phyloP scores from a whole-genome alignment of 2,113 vertebrate genomes.

The Butorides virescens region DNA sequence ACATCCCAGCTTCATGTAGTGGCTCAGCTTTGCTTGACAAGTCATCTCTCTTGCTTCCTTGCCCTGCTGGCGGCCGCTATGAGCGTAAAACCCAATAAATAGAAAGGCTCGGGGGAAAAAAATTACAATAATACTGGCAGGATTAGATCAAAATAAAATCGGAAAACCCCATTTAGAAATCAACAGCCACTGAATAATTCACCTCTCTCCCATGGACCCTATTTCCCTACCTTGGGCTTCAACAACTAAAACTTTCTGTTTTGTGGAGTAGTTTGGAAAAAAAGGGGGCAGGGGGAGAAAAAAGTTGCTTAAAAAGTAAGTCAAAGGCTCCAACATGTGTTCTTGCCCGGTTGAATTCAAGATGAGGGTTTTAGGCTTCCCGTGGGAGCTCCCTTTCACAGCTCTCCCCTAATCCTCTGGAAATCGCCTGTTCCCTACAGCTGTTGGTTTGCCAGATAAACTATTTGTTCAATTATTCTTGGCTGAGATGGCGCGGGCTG shows the following conservation, averaged over 20 bases:
- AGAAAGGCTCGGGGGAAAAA: neutral
- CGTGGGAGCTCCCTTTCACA: conserved; percentile 76
- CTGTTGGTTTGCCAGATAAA: conserved; percentile 78
- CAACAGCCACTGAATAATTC: neutral
- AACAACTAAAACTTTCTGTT: neutral
- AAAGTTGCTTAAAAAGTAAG: conserved; percentile 35
- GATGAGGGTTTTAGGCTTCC: conserved; percentile 68
- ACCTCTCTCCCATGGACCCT: neutral
- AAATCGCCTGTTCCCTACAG: conserved; percentile 80
- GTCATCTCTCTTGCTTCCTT: neutral
- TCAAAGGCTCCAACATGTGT: conserved; percentile 64
- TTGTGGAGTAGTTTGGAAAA: neutral
- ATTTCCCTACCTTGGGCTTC: neutral
- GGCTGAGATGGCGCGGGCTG: conserved; percentile 58
- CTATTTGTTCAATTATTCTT: conserved; percentile 82
- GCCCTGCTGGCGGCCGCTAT: neutral
- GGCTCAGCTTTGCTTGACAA: neutral
- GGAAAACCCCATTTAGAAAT: neutral
- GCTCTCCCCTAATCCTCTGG: conserved; percentile 76
- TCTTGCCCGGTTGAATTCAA: conserved; percentile 53
- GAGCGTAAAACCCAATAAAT: neutral
- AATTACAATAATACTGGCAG: neutral
- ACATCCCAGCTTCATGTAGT: neutral
- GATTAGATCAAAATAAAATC: neutral
- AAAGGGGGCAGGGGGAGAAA: neutral